Evolutionary conservation across 2,797 vertebrate species (phyloP).

Genomic region (Sparus aurata): DNA sequence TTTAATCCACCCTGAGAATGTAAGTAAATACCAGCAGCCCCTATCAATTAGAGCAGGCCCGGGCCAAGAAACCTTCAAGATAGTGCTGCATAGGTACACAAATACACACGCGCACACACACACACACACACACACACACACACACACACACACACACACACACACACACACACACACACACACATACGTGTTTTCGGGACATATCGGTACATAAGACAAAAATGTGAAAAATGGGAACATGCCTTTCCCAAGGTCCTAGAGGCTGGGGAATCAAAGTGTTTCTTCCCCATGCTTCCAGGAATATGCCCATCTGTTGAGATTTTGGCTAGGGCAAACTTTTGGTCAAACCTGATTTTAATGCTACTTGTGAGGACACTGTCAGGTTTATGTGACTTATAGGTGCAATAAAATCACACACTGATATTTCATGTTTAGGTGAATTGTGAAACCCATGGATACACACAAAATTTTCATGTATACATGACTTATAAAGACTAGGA

Average conservation of each 20-base stretch:
- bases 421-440: constrained; percentile 1
- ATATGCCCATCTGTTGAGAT: not conserved
- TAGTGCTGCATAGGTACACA: constrained; percentile 54
- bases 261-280: not conserved
- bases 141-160: constrained; percentile 18
- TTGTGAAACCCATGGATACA: not conserved
- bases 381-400: not conserved
- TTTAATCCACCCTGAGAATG: constrained; percentile 75
- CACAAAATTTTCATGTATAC: not conserved
- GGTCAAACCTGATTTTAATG: constrained; percentile 4
- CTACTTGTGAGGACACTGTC: not conserved
- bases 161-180: constrained; percentile 21
- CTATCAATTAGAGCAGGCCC: constrained; percentile 77
- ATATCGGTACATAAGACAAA: too few species aligned
- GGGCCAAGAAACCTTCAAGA: constrained; percentile 74
- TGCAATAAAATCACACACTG: not conserved
- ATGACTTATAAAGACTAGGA: not conserved
- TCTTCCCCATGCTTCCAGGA: not conserved
- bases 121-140: constrained; percentile 12
- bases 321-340: not conserved
- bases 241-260: not conserved
- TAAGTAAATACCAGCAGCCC: constrained; percentile 80
- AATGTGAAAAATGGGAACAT: not conserved
- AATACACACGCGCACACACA: too few species aligned
- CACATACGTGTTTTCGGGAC: not conserved